Percentiles rank a stretch among this genome's conserved stretches.
Evolutionary conservation across 2,113 vertebrate genomes (phyloP).

Genomic region (Pampusana beccarii): DNA sequence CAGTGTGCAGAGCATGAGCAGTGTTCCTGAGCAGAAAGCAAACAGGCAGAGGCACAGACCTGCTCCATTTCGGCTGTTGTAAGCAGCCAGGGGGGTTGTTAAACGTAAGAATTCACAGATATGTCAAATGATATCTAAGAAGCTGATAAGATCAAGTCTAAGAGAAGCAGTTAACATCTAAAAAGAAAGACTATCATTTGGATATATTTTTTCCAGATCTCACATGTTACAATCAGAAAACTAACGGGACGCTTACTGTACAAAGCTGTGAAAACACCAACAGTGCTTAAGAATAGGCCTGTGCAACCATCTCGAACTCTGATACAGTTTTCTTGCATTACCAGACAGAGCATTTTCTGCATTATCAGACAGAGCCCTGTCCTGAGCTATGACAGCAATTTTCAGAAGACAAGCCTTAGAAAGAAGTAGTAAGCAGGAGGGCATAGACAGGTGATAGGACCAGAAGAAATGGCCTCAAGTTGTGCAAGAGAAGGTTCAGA

Average conservation of each 20-base stretch:
- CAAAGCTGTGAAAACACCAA: background rate
- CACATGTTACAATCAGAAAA: background rate
- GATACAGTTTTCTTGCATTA: background rate
- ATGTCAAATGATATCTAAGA: background rate
- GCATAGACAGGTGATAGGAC: background rate
- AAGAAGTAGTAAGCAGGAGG: background rate
- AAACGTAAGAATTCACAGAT: background rate
- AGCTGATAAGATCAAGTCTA: background rate
- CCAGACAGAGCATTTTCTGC: no score
- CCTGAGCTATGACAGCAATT: background rate
- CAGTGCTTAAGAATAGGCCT: background rate
- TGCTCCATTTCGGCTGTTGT: background rate
- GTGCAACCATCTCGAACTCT: no score
- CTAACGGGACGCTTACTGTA: background rate
- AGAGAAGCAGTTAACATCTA: background rate
- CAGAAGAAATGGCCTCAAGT: no score
- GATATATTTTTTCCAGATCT: background rate
- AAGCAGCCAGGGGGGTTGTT: background rate
- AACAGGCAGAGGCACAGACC: background rate
- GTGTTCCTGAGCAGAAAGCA: background rate
- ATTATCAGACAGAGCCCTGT: background rate
- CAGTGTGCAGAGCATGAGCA: rapidly evolving
- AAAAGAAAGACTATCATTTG: background rate
- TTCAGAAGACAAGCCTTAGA: background rate
- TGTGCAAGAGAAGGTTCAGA: no score